Evolutionary conservation across 2,797 vertebrate species (phyloP), one percentile per base, ranked within the genome.

Genomic region (Peromyscus attwateri): DNA sequence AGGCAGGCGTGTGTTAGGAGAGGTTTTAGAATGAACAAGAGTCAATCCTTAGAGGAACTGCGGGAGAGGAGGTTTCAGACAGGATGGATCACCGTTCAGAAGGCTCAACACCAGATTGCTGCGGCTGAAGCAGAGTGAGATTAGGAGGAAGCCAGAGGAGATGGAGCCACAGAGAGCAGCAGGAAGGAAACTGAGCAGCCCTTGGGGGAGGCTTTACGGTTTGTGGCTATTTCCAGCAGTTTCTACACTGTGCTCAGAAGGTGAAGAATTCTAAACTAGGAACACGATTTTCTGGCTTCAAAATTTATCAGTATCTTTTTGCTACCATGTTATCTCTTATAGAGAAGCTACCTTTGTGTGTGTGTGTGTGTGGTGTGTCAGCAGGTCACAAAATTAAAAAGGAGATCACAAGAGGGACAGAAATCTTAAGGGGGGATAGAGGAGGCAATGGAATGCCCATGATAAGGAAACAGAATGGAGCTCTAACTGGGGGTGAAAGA

Each of bases 241-340:
- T 57, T 46, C 75, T 34, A 52, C 60, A 40, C 11, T 46, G n/a
- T 64, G 46, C 31, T 68, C 46, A 76, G 90, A 68, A 82, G 77
- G 57, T 89, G 10, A 75, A 90, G 46, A 73, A 75, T 46, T 49
- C 68, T 82, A 55, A 55, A 81, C 49, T 19, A 43, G 21, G 57
- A 84, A 81, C 27, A 73, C 62, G 57, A 92, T 80, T 91, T 87
- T 71, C 87, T 82, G 70, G 9, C 79, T 85, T 68, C 68, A 87
- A 75, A 34, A 43, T 49, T 43, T 46, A 83, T 62, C 49, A 31
- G 31, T 60, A 21, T 75, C 52, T 88, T 87, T 60, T 75, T 57
- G 25, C 37, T 60, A 9, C 21, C 34, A 10, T 70, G 8, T 73
- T 27, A 55, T 49, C 31, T n/a, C 66, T 75, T 88, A 40, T 57